Evolutionary conservation across 2,888 invertebrate species (phyloP).

Genomic region (Pammene aurita): DNA sequence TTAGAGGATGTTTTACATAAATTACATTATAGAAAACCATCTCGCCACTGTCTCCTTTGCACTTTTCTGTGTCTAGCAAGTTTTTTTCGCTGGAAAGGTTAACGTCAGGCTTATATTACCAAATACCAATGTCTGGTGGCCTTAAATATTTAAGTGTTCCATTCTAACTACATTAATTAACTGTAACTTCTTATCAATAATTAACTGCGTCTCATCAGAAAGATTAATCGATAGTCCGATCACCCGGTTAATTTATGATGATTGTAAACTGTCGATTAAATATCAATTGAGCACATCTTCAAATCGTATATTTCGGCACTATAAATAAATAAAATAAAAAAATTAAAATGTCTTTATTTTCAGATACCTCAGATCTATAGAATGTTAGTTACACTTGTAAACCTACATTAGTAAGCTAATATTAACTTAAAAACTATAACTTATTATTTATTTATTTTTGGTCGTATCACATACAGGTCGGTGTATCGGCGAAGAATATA

Average conservation of each 20-base stretch:
- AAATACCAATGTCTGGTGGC: no score
- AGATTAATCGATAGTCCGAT: conserved; percentile 37
- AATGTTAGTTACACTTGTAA: no score
- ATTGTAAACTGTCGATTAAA: conserved; percentile 40
- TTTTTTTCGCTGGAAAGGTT: neutral
- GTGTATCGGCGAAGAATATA: no score
- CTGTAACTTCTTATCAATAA: conserved; percentile 30
- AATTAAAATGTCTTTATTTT: no score
- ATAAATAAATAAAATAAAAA: no score
- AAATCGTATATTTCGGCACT: conserved; percentile 19
- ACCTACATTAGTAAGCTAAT: no score
- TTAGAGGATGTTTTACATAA: conserved; percentile 33
- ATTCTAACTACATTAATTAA: conserved; percentile 19
- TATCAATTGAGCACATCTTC: conserved; percentile 36
- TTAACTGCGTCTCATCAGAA: conserved; percentile 18
- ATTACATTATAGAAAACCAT: conserved; percentile 30
- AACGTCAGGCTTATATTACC: neutral
- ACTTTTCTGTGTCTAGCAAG: neutral
- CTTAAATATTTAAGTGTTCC: conserved; percentile 2
- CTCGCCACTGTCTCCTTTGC: conserved; percentile 11
- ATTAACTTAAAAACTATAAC: no score
- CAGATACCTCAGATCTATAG: no score
- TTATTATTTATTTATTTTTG: no score
- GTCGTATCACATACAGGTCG: no score
- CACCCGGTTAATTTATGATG: conserved; percentile 39